phyloP scores from a whole-genome alignment of 2,113 vertebrate genomes.

The Opisthocomus hoazin region DNA sequence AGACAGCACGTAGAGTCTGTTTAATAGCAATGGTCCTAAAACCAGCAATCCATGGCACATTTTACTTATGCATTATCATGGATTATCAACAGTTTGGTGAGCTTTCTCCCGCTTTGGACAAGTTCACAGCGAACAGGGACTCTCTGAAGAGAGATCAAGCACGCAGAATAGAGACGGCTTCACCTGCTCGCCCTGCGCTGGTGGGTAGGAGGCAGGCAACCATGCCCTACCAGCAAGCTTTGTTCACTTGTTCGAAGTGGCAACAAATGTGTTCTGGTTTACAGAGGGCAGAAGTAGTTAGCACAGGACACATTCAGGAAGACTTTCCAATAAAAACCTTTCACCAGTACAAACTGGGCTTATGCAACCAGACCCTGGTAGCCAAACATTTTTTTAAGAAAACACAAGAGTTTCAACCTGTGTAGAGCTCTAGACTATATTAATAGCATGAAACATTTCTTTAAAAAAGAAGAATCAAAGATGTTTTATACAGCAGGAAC shows the following conservation, averaged over 20 bases:
- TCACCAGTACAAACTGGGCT: neutral
- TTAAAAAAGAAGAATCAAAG: neutral
- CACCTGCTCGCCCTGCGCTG: fast-evolving
- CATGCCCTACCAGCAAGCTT: neutral
- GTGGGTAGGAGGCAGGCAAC: neutral
- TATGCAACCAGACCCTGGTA: neutral
- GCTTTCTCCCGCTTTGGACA: neutral
- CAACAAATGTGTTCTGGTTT: neutral
- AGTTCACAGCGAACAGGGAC: fast-evolving
- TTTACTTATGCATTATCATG: neutral
- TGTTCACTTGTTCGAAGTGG: neutral
- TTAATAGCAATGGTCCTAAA: neutral
- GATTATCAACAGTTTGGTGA: neutral
- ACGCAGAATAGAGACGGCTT: neutral
- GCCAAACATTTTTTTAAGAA: neutral
- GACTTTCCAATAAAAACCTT: neutral
- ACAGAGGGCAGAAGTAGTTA: neutral
- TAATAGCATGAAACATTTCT: neutral
- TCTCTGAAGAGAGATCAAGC: neutral
- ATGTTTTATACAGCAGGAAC: neutral
- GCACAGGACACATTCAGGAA: neutral
- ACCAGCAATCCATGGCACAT: neutral
- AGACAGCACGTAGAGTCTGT: neutral
- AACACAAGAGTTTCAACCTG: neutral
- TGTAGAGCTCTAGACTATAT: neutral